Evolutionary conservation across 2,113 vertebrate genomes (phyloP).

Genomic region (Hippocampus guttulatus): DNA sequence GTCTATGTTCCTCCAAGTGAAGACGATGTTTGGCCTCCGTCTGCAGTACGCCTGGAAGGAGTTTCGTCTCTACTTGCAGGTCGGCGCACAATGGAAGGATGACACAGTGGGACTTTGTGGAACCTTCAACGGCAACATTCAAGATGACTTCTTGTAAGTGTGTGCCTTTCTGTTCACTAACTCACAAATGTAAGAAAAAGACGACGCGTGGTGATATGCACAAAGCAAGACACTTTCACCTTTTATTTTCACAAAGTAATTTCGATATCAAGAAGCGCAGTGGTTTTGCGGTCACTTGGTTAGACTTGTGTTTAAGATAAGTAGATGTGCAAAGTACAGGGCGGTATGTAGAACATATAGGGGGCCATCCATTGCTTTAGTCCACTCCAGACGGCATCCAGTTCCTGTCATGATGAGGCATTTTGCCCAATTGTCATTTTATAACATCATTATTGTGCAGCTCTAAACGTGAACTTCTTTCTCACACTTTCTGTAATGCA

Average conservation of each 20-base stretch:
- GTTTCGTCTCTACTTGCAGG: conserved; percentile 87
- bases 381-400: neutral
- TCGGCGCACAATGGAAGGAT: conserved; percentile 82
- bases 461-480: conserved; percentile 30
- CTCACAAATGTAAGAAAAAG: neutral
- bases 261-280: neutral
- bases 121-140: conserved; percentile 94
- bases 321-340: neutral
- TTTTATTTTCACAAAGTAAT: neutral
- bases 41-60: conserved; percentile 85
- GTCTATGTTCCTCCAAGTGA: conserved; percentile 87
- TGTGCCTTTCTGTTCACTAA: neutral
- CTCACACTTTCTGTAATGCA: conserved; percentile 58
- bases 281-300: neutral
- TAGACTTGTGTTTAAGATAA: neutral
- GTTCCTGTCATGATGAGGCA: neutral
- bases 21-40: conserved; percentile 78
- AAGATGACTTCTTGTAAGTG: conserved; percentile 94
- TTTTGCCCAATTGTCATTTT: neutral
- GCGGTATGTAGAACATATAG: neutral
- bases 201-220: conserved; percentile 21
- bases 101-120: conserved; percentile 90
- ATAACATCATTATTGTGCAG: neutral
- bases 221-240: neutral
- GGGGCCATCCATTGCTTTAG: neutral